Percentiles rank a stretch among this genome's conserved stretches.
phyloP scores from a whole-genome alignment of 2,888 invertebrate genomes.

The Callyntrura guangdongensis region DNA sequence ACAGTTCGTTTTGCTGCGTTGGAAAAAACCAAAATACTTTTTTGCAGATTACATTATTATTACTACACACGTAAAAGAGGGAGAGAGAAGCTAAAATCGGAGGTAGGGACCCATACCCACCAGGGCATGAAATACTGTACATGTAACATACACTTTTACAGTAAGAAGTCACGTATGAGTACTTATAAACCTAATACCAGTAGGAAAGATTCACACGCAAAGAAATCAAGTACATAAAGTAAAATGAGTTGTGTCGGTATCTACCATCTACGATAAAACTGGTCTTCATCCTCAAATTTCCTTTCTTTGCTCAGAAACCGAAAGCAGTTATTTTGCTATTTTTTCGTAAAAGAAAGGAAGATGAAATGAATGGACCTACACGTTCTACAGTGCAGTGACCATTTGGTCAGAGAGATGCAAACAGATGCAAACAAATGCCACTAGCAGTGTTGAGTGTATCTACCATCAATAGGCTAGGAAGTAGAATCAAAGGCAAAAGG shows the following conservation, averaged over 20 bases:
- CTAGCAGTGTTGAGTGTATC: background rate
- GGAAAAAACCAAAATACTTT: background rate
- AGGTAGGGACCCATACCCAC: background rate
- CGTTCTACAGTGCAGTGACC: slow-evolving; percentile 66
- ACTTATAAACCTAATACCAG: slow-evolving; percentile 61
- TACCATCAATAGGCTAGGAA: background rate
- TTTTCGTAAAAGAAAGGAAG: slow-evolving; percentile 6
- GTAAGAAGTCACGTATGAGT: slow-evolving; percentile 70
- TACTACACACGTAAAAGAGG: background rate
- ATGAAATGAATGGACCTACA: slow-evolving; percentile 47
- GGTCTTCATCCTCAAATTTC: slow-evolving; percentile 34
- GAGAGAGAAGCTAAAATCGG: background rate
- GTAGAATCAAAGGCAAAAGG: no score
- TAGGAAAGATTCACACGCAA: slow-evolving; percentile 74
- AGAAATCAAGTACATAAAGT: slow-evolving; percentile 33
- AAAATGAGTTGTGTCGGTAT: slow-evolving; percentile 1
- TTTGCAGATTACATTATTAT: background rate
- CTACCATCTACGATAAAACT: slow-evolving; percentile 21
- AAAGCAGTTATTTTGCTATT: slow-evolving; percentile 73
- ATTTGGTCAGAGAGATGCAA: background rate
- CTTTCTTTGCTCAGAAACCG: slow-evolving; percentile 69
- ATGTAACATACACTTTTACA: slow-evolving; percentile 19
- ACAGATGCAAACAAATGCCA: background rate
- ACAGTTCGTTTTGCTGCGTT: background rate
- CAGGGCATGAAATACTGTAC: slow-evolving; percentile 1